These are phyloP conservation scores for Digitonthophagus gazella DNA, from an alignment of 2,888 invertebrate species.

Conservation along the genomic window DNA sequence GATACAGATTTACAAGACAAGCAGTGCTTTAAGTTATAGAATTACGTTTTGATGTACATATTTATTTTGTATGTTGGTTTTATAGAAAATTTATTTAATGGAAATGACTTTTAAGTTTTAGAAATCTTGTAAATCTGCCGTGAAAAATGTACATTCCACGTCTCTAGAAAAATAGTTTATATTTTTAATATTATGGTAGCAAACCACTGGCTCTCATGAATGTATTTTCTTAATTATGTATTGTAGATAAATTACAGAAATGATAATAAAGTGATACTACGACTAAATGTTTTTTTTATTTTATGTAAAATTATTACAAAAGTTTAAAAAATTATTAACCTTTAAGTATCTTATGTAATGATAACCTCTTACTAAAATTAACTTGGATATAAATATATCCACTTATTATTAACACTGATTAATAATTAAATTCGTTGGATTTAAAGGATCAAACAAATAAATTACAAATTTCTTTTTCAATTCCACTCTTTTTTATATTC, in stretches of 20 bases:
- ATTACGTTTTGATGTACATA: conserved; percentile 7
- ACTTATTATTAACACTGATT: too few relatives aligned
- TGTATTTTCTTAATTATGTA: conserved; percentile 27
- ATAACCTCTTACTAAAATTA: too few relatives aligned
- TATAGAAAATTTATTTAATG: too few relatives aligned
- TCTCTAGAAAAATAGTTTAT: conserved; percentile 12
- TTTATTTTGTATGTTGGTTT: conserved; percentile 11
- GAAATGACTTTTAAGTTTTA: too few relatives aligned
- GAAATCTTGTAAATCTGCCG: neutral
- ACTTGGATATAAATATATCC: too few relatives aligned
- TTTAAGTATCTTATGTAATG: too few relatives aligned
- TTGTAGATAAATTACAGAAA: conserved; percentile 10
- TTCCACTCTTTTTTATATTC: too few relatives aligned
- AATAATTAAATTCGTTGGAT: too few relatives aligned
- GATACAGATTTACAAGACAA: conserved; percentile 1
- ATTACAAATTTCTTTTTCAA: too few relatives aligned
- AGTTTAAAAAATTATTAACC: too few relatives aligned
- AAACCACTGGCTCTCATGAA: conserved; percentile 19
- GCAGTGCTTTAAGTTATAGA: neutral
- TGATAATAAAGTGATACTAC: neutral
- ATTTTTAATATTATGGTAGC: conserved; percentile 23
- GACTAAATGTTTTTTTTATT: neutral
- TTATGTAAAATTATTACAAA: too few relatives aligned
- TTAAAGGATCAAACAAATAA: too few relatives aligned
- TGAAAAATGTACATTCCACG: neutral